Evolutionary conservation across 1,140 invertebrate genomes (phyloP), one percentile per base, ranked within the genome.

Genomic region (Brachionus plicatilis): DNA sequence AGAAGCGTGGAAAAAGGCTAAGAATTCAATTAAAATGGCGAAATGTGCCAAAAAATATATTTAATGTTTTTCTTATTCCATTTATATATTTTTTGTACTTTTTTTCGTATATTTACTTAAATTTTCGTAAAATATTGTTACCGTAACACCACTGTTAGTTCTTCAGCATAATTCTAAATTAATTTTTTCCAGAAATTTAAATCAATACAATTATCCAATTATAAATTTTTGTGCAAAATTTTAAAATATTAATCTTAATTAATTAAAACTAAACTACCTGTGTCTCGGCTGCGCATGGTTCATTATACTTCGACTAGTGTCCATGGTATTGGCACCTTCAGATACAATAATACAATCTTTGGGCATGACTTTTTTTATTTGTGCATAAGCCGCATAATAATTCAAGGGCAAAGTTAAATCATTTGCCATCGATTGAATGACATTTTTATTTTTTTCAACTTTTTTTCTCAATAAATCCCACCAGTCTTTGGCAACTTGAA

Each of bases 241-340:
- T 43, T 17, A 43, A 41, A 17, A 41, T 8, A 41, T 17, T 37
- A 1, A 37, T 37, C 5, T 45, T 17, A n/a, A n/a, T n/a, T n/a
- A n/a, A n/a, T 37, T 0, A 20, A 41, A n/a, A n/a, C 12, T 3
- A 45, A 20, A 3, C 7, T 43, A 72, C 41, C 75, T 37, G 20
- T 80, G 68, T 76, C 76, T 66, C 7, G 85, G 43, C 17, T 75
- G 60, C 27, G 60, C 45, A 47, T 70, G 33, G 11, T 60, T 72
- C 17, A 80, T 33, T 5, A 80, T 85, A 11, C 33, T 86, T 53
- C 70, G 12, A 75, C 43, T 60, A 50, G 29, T 85, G 29, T 82
- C 68, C 96, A 99, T 99, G 0, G 96, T 99, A 88, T 98, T 98
- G 11, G 96, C 96, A 53, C 96, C 96, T 91, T 99, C 96, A 87